Evolutionary conservation across 2,113 vertebrate species (phyloP).

Genomic region (Promerops cafer): DNA sequence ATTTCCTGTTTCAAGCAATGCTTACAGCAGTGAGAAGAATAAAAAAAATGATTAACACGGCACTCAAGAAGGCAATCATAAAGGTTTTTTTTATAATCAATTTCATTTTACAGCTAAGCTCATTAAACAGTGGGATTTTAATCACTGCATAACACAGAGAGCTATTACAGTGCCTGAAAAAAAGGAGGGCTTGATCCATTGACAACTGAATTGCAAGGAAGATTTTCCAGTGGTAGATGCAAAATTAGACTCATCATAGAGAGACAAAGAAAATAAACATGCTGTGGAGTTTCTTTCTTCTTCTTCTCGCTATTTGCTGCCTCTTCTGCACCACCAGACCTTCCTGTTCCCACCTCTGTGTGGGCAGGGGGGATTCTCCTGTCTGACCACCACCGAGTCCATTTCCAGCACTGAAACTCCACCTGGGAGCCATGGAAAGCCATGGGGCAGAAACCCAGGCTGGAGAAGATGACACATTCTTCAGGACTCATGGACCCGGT

Average conservation of each 20-base stretch:
- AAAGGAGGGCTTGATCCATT: background rate
- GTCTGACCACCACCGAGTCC: rapidly evolving
- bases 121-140: conserved; percentile 57
- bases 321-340: background rate
- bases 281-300: background rate
- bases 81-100: conserved; percentile 12
- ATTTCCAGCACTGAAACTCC: background rate
- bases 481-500: background rate
- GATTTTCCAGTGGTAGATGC: background rate
- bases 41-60: conserved; percentile 20
- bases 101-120: conserved; percentile 49
- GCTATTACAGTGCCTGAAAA: background rate
- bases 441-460: background rate
- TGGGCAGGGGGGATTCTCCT: background rate
- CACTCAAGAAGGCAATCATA: conserved; percentile 27
- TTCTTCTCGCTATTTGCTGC: background rate
- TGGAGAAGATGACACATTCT: background rate
- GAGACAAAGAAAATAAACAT: background rate
- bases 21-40: conserved; percentile 40
- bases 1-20: conserved; percentile 48
- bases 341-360: background rate
- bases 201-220: background rate
- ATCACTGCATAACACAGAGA: conserved; percentile 29
- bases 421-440: background rate
- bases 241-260: background rate